Conservation (phyloP, 2,113 vertebrate genomes). For the Sapajus apella region DNA sequence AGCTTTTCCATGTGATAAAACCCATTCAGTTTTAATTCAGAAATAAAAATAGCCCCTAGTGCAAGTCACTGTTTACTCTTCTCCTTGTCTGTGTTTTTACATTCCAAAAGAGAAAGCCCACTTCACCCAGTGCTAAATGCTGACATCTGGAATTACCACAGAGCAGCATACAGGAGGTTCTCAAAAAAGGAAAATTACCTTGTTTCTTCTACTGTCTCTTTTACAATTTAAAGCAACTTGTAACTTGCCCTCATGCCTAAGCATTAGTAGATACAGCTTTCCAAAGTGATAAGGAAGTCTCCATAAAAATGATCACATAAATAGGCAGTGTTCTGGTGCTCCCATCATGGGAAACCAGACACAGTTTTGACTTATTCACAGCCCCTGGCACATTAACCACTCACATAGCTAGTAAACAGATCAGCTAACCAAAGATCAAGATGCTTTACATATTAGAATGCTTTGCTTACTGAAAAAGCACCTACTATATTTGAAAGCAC, state of each 20-base stretch:
- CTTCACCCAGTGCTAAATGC: background rate
- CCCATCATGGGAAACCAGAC: background rate
- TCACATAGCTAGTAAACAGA: constrained; percentile 7
- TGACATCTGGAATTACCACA: background rate
- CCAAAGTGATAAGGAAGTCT: background rate
- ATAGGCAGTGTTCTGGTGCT: background rate
- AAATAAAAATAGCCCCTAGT: constrained; percentile 3
- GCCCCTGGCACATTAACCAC: background rate
- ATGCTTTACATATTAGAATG: background rate
- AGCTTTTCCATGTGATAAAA: background rate
- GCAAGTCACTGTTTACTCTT: background rate
- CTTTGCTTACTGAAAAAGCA: constrained; percentile 22
- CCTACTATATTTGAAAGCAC: background rate
- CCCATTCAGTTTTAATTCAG: background rate
- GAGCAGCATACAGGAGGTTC: background rate
- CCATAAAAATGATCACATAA: background rate
- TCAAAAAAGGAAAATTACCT: background rate
- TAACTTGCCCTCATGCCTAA: background rate
- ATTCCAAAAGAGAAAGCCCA: background rate
- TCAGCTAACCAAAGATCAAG: background rate
- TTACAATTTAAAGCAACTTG: background rate
- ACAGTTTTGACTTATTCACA: background rate
- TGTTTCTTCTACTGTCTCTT: background rate
- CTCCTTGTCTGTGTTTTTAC: background rate
- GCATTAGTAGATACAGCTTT: background rate